Conservation (phyloP, 2,113 vertebrate genomes). For the Drymodes brunneopygia region DNA sequence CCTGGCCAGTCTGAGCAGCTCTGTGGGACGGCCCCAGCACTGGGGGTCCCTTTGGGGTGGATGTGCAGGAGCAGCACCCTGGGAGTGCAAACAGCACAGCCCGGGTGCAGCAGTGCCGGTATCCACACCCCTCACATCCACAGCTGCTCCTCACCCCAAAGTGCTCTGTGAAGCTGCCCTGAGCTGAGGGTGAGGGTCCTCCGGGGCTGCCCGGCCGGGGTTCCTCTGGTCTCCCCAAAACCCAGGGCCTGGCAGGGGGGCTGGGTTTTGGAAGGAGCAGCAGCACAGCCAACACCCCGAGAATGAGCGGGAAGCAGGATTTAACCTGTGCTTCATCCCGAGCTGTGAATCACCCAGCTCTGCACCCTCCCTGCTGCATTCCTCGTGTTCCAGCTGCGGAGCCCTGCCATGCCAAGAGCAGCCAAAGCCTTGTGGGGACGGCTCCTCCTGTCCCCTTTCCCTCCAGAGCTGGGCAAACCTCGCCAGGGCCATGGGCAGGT, state of each 20-base stretch:
- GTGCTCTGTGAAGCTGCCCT: rapidly evolving
- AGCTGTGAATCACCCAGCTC: not conserved
- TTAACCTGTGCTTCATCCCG: not conserved
- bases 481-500: rapidly evolving
- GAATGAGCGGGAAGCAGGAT: not conserved
- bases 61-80: rapidly evolving
- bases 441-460: not conserved
- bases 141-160: not conserved
- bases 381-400: not conserved
- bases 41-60: not conserved
- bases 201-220: not conserved
- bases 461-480: not conserved
- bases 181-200: rapidly evolving
- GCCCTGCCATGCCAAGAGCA: not conserved
- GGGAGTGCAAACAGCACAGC: rapidly evolving
- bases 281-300: rapidly evolving
- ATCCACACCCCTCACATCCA: too few relatives aligned
- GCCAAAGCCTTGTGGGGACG: rapidly evolving
- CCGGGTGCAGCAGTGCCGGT: not conserved
- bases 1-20: rapidly evolving
- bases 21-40: rapidly evolving
- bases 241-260: rapidly evolving
- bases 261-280: not conserved
- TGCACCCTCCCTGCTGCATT: not conserved
- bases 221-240: rapidly evolving